A percentile compares a stretch with the other conserved stretches of the same genome.
Evolutionary conservation across 2,888 invertebrate species (phyloP).

Genomic region (Priocnemis perturbator): DNA sequence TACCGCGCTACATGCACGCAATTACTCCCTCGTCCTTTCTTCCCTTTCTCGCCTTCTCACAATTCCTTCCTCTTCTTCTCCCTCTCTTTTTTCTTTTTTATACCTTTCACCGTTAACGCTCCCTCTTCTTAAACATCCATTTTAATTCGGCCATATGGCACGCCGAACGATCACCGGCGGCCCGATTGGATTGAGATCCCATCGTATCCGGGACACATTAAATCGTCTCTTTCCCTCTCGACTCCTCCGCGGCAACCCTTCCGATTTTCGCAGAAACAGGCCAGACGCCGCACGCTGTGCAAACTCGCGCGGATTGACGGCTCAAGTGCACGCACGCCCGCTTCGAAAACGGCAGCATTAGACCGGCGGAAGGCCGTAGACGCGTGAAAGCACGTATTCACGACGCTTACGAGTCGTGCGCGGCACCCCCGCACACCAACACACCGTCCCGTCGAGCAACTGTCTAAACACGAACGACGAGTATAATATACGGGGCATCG

Average conservation of each 20-base stretch:
- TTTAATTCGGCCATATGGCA: not conserved
- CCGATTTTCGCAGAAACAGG: slow-evolving; percentile 8
- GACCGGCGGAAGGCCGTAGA: slow-evolving; percentile 12
- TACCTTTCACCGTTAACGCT: not conserved
- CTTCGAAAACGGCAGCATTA: slow-evolving; percentile 26
- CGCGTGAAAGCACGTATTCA: slow-evolving; percentile 6
- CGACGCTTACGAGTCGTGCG: not conserved
- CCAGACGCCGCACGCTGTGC: slow-evolving; percentile 23
- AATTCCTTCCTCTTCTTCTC: too few species aligned
- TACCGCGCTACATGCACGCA: too few species aligned
- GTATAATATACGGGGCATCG: slow-evolving; percentile 58
- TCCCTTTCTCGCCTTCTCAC: too few species aligned
- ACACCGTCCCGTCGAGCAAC: slow-evolving; percentile 32
- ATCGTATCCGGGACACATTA: too few species aligned
- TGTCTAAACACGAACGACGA: slow-evolving; percentile 50
- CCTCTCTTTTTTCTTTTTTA: too few species aligned
- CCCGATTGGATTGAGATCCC: slow-evolving; percentile 18
- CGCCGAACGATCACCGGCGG: not conserved
- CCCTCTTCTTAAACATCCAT: not conserved
- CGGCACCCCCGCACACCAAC: not conserved
- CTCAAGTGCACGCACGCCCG: slow-evolving; percentile 34
- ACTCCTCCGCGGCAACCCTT: not conserved
- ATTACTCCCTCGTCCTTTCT: too few species aligned
- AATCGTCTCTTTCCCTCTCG: slow-evolving; percentile 12
- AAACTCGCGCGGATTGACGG: slow-evolving; percentile 43